Conservation (phyloP, 2,113 vertebrate genomes). For the Saccopteryx bilineata region DNA sequence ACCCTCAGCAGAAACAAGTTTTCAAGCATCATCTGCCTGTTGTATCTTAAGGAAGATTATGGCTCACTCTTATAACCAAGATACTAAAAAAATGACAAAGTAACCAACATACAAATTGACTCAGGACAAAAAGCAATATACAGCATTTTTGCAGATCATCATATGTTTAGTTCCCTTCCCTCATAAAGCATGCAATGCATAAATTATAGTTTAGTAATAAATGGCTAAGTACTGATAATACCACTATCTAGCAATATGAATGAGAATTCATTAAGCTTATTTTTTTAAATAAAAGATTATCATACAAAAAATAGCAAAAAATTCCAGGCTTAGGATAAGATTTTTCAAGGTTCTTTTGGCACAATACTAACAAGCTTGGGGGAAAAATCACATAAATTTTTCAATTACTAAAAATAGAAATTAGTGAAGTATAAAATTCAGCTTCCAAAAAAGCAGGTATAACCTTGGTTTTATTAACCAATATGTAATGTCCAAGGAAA, state of each 20-base stretch:
- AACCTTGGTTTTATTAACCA: background rate
- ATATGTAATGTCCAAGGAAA: background rate
- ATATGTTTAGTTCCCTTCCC: background rate
- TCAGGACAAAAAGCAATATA: slow-evolving; percentile 27
- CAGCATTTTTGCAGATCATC: background rate
- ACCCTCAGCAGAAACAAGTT: background rate
- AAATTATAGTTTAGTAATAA: slow-evolving; percentile 31
- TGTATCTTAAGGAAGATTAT: background rate
- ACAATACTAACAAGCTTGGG: background rate
- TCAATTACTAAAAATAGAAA: slow-evolving; percentile 50
- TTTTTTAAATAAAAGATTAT: slow-evolving; percentile 30
- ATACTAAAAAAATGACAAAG: slow-evolving; percentile 24
- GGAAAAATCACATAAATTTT: background rate
- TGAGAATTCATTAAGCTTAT: background rate
- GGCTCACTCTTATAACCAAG: background rate
- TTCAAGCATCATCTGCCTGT: background rate
- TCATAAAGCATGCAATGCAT: background rate
- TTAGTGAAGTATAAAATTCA: background rate
- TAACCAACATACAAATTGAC: background rate
- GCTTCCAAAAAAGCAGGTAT: background rate
- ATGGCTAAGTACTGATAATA: background rate
- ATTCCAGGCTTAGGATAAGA: background rate
- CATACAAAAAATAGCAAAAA: background rate
- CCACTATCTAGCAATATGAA: background rate
- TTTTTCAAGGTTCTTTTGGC: background rate